phyloP scores from a whole-genome alignment of 2,888 invertebrate genomes.

The Podabrus alpinus region DNA sequence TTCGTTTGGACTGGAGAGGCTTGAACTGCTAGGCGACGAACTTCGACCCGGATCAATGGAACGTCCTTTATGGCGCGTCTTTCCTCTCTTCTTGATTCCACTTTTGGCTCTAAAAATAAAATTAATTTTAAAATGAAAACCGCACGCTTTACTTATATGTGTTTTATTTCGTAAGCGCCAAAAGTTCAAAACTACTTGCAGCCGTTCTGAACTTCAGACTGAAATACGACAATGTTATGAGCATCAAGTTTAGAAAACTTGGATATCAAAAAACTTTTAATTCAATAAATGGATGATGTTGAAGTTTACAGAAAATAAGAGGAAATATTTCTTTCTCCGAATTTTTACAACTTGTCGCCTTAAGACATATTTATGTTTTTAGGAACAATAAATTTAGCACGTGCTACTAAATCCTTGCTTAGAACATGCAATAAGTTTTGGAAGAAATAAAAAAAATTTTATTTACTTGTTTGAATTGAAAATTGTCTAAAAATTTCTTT shows the following conservation, averaged over 20 bases:
- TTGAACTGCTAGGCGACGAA: constrained; percentile 78
- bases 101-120: constrained; percentile 48
- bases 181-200: neutral
- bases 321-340: neutral
- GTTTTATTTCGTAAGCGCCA: neutral
- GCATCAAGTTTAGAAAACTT: neutral
- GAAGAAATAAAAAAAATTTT: neutral
- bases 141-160: neutral
- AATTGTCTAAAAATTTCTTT: neutral
- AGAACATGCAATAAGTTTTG: neutral
- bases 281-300: neutral
- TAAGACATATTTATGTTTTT: neutral
- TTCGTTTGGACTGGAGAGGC: constrained; percentile 88
- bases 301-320: neutral
- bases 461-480: neutral
- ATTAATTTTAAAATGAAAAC: constrained; percentile 4
- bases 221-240: neutral
- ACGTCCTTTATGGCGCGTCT: constrained; percentile 61
- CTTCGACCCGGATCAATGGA: constrained; percentile 68
- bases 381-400: neutral
- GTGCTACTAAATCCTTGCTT: neutral
- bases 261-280: neutral
- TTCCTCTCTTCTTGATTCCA: constrained; percentile 58
- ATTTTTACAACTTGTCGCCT: neutral
- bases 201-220: neutral